These are phyloP conservation scores for Zygogramma bicolorata DNA, from an alignment of 2,888 invertebrate genomes.

Conservation along the genomic window DNA sequence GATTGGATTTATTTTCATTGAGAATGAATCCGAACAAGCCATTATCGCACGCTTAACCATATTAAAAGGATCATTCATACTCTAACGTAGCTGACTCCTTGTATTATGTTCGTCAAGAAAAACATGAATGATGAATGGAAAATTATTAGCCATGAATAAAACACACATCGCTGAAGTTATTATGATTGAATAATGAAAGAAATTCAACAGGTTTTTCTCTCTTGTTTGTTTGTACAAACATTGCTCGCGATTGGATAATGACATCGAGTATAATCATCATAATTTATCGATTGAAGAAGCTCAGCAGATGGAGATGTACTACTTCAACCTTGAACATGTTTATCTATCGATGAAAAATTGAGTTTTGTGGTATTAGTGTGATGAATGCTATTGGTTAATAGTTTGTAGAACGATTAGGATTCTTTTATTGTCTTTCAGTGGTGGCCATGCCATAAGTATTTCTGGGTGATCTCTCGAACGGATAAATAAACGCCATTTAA, in stretches of 20 bases:
- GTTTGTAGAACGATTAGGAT: too few species aligned
- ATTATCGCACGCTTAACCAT: constrained; percentile 2
- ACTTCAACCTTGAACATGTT: constrained; percentile 4
- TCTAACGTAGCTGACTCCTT: constrained; percentile 2
- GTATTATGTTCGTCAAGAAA: constrained; percentile 12
- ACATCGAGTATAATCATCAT: constrained; percentile 12
- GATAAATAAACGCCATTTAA: too few species aligned
- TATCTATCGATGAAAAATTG: constrained; percentile 1
- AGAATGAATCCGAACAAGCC: constrained; percentile 5
- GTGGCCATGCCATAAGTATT: too few species aligned
- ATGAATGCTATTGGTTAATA: too few species aligned
- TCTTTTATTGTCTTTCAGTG: too few species aligned
- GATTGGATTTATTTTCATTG: background rate
- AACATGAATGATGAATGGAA: constrained; percentile 4
- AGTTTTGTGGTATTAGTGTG: background rate
- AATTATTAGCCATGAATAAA: constrained; percentile 21
- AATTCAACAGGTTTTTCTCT: constrained; percentile 15
- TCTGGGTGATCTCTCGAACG: too few species aligned
- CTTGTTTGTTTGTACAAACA: constrained; percentile 19
- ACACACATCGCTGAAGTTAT: constrained; percentile 22
- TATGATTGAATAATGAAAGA: constrained; percentile 18
- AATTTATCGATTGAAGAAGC: constrained; percentile 19
- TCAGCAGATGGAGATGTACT: constrained; percentile 15
- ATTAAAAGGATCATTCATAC: constrained; percentile 12
- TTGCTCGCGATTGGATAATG: constrained; percentile 17